A percentile compares a stretch with the other conserved stretches of the same genome.
Evolutionary conservation across 2,113 vertebrate species (phyloP).

Genomic region (Clarias gariepinus): DNA sequence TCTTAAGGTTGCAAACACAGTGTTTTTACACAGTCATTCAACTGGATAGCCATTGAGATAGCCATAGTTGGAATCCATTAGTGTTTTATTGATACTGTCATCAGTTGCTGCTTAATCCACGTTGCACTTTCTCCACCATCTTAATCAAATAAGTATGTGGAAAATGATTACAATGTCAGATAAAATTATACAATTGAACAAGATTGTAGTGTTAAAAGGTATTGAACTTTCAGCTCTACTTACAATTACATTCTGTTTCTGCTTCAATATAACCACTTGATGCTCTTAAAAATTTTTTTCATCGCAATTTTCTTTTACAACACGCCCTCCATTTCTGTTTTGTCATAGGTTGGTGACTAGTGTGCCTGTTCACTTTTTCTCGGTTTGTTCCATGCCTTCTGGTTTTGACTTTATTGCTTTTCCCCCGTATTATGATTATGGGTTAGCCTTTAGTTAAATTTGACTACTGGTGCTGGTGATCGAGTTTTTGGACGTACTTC

Average conservation of each 20-base stretch:
- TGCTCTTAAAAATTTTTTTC: background rate
- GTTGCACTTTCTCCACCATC: background rate
- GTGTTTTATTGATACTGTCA: background rate
- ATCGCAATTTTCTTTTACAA: background rate
- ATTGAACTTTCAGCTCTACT: background rate
- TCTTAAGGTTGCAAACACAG: background rate
- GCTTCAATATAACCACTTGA: background rate
- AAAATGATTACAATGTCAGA: background rate
- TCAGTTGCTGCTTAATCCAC: background rate
- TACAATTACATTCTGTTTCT: background rate
- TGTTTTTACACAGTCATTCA: background rate
- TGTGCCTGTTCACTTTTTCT: background rate
- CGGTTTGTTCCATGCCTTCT: background rate
- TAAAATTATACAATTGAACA: background rate
- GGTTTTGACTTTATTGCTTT: background rate
- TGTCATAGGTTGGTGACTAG: background rate
- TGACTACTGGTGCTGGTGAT: background rate
- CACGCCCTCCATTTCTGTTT: background rate
- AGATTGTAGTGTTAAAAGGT: background rate
- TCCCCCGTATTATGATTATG: background rate
- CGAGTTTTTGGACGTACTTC: background rate
- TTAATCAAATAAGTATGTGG: background rate
- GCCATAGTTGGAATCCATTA: background rate
- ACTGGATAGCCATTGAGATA: background rate
- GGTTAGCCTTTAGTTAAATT: background rate